These are phyloP conservation scores for Heliconius himera DNA, from an alignment of 1,140 invertebrate species.

Conservation along the genomic window DNA sequence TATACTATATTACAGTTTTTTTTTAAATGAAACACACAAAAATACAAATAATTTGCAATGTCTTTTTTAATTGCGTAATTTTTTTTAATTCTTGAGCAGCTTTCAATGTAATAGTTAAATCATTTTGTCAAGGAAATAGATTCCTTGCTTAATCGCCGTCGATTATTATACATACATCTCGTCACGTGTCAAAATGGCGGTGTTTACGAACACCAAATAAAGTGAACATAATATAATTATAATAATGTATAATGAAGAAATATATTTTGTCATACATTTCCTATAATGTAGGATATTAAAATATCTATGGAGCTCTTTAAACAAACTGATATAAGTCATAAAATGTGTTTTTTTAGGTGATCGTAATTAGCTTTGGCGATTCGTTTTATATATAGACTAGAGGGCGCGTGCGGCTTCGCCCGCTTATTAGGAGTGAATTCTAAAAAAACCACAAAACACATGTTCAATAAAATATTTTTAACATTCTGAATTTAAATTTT, in stretches of 20 bases:
- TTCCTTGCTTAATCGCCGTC: slow-evolving; percentile 15
- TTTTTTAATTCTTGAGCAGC: neutral
- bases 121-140: no score
- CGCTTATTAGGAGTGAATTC: no score
- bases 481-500: no score
- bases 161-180: slow-evolving; percentile 24
- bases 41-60: neutral
- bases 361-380: neutral
- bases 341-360: neutral
- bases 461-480: no score
- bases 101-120: neutral
- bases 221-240: neutral
- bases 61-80: neutral
- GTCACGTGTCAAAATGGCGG: slow-evolving; percentile 12
- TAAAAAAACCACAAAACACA: no score
- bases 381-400: neutral
- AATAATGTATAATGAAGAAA: neutral
- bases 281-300: neutral
- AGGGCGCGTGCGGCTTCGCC: no score
- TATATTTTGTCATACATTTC: neutral
- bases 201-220: slow-evolving; percentile 8
- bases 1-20: neutral
- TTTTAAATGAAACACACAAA: neutral
- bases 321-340: neutral
- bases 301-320: neutral